Conservation (phyloP, 1,140 invertebrate species). For the Rhopalosiphum padi region DNA sequence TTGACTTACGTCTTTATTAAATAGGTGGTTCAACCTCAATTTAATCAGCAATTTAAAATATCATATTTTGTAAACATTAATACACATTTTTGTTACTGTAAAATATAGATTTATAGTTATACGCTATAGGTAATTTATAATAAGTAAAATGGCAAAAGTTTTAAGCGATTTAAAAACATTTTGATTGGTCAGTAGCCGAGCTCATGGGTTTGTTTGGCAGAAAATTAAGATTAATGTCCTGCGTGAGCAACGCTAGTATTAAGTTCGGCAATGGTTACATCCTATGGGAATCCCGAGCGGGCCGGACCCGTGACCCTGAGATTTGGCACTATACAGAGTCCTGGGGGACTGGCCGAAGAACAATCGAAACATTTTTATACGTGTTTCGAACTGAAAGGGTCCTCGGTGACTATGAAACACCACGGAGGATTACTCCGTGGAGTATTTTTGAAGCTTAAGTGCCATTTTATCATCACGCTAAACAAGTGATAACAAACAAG, state of each 20-base stretch:
- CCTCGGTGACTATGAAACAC: slow-evolving; percentile 14
- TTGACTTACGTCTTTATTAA: too few species aligned
- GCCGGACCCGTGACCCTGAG: background rate
- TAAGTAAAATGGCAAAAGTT: background rate
- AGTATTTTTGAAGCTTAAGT: slow-evolving; percentile 44
- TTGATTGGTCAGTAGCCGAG: background rate
- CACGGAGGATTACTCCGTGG: background rate
- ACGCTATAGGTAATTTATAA: background rate
- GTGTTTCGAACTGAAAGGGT: background rate
- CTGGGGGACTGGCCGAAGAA: background rate
- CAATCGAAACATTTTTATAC: slow-evolving; percentile 37
- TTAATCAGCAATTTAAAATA: background rate
- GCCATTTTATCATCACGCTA: slow-evolving; percentile 10
- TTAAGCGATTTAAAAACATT: slow-evolving; percentile 15
- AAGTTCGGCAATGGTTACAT: background rate
- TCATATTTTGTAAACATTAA: background rate
- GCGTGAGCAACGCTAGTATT: background rate
- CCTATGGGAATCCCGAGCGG: background rate
- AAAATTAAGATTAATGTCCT: slow-evolving; percentile 43
- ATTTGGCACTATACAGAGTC: background rate
- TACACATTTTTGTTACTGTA: background rate
- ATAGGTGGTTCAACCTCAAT: background rate
- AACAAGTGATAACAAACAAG: slow-evolving; percentile 40
- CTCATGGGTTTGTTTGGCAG: background rate
- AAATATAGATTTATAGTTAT: background rate